These are phyloP conservation scores for Passer domesticus DNA, from an alignment of 2,113 vertebrate species.

Conservation along the genomic window DNA sequence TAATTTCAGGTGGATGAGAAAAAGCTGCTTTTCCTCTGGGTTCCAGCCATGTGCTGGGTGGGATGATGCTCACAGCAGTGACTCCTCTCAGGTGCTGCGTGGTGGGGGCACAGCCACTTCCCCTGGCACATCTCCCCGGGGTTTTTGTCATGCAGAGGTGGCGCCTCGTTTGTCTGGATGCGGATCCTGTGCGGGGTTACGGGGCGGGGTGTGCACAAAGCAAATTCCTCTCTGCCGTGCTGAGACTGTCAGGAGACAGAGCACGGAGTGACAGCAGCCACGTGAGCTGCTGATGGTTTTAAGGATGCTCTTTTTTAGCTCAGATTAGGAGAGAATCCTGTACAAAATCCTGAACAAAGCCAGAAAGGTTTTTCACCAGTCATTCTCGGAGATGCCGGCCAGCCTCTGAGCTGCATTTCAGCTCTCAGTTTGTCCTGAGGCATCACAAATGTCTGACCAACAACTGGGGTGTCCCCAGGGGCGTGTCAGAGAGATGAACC, in stretches of 20 bases:
- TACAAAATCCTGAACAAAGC: background rate
- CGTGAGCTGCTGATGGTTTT: background rate
- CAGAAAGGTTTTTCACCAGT: background rate
- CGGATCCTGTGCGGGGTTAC: background rate
- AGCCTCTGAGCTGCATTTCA: background rate
- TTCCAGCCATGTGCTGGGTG: slow-evolving; percentile 5
- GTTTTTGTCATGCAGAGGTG: background rate
- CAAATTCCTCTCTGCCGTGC: background rate
- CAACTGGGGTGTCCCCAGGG: background rate
- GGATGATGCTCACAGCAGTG: background rate
- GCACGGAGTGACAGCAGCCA: background rate
- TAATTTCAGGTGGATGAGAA: slow-evolving; percentile 47
- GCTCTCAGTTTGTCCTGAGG: background rate
- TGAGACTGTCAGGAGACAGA: background rate
- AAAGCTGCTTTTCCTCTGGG: slow-evolving; percentile 14
- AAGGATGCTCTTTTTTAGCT: background rate
- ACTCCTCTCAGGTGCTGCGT: slow-evolving; percentile 27
- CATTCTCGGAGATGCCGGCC: background rate
- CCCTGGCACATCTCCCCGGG: background rate
- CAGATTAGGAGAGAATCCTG: background rate
- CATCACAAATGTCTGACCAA: background rate
- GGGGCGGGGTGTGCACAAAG: background rate
- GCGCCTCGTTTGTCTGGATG: background rate
- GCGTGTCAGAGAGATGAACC: background rate
- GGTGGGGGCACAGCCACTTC: background rate